Evolutionary conservation across 2,888 invertebrate genomes (phyloP).

Genomic region (Cyrtodaria siliqua): DNA sequence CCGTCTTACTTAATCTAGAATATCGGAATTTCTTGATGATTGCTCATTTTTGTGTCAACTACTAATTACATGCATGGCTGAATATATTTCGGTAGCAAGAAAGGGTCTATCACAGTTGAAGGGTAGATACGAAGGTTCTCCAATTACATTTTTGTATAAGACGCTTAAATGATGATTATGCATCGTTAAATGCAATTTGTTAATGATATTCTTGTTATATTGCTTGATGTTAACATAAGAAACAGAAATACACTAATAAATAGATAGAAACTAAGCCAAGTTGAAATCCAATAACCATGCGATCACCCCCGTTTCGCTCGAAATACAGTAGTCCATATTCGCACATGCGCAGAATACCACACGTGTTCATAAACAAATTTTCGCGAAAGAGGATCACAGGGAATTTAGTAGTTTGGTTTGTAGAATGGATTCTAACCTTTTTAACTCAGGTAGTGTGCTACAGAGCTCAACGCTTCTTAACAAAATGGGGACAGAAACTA

Average conservation of each 20-base stretch:
- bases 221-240: background rate
- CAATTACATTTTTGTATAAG: background rate
- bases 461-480: conserved; percentile 76
- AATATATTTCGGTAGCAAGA: conserved; percentile 56
- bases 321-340: conserved; percentile 66
- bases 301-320: conserved; percentile 37
- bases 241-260: background rate
- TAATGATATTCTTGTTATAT: background rate
- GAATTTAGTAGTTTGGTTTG: conserved; percentile 77
- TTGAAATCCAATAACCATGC: background rate
- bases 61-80: conserved; percentile 52
- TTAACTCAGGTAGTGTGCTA: conserved; percentile 81
- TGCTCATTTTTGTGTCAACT: conserved; percentile 30
- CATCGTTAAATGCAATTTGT: too few relatives aligned
- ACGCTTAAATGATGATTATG: background rate
- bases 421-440: conserved; percentile 82
- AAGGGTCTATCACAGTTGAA: conserved; percentile 8
- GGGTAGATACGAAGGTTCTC: background rate
- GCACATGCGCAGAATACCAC: conserved; percentile 82
- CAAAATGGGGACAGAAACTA: conserved; percentile 85
- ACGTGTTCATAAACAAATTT: conserved; percentile 85
- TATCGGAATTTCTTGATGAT: conserved; percentile 19
- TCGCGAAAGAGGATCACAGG: conserved; percentile 73
- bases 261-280: background rate
- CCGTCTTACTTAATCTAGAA: too few relatives aligned